These are phyloP conservation scores for Circaetus gallicus DNA, from an alignment of 2,113 vertebrate species.

Conservation along the genomic window DNA sequence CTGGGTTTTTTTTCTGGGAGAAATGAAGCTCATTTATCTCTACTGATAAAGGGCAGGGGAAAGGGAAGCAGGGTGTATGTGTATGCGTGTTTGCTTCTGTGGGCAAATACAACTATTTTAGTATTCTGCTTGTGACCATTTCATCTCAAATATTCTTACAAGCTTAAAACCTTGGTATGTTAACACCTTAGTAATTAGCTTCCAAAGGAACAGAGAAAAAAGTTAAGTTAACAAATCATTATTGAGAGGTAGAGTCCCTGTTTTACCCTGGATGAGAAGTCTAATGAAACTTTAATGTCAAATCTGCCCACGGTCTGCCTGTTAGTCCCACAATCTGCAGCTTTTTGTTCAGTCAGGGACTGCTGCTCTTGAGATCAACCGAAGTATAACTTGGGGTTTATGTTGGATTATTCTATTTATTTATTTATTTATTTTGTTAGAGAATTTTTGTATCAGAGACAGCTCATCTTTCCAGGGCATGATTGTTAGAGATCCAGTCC, in stretches of 20 bases:
- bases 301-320: not conserved
- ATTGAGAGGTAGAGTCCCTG: not conserved
- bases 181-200: not conserved
- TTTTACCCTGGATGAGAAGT: not conserved
- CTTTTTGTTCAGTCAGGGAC: not conserved
- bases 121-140: not conserved
- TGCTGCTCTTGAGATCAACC: not conserved
- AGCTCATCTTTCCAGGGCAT: not conserved
- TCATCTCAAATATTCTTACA: not conserved
- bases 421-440: not conserved
- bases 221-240: not conserved
- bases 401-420: not conserved
- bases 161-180: not conserved
- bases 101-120: not conserved
- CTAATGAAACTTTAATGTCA: not conserved
- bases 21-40: not conserved
- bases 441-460: not conserved
- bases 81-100: not conserved
- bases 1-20: not conserved
- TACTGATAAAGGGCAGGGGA: not conserved
- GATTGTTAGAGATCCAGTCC: not conserved
- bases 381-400: not conserved
- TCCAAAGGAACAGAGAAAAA: not conserved
- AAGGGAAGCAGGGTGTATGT: not conserved
- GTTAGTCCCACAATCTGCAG: rapidly evolving